A percentile compares a stretch with the other conserved stretches of the same genome.
Conservation (phyloP, 2,113 vertebrate genomes). For the Tachysurus fulvidraco region DNA sequence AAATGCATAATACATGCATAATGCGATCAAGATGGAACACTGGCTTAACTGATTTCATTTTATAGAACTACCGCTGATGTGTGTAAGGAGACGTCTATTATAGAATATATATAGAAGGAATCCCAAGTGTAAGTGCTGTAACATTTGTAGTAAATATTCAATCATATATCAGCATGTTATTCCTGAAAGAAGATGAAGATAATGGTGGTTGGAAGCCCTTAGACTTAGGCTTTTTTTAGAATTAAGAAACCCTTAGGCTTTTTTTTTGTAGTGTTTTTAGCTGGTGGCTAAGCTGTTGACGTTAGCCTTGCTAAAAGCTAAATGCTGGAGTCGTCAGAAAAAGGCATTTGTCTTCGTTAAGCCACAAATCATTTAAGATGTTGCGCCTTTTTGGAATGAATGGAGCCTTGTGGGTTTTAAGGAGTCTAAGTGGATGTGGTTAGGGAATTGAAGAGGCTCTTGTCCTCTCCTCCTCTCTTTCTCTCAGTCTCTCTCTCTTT, state of each 20-base stretch:
- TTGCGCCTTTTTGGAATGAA: slow-evolving; percentile 61
- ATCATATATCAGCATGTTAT: background rate
- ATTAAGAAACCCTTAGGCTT: background rate
- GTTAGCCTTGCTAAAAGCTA: background rate
- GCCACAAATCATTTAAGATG: slow-evolving; percentile 73
- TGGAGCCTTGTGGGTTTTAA: slow-evolving; percentile 69
- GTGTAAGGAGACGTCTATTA: background rate
- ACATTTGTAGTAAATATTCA: background rate
- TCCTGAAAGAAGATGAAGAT: background rate
- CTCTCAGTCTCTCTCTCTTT: slow-evolving; percentile 52
- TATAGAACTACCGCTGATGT: background rate
- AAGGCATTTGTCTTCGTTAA: slow-evolving; percentile 73
- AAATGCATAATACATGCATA: background rate
- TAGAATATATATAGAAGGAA: background rate
- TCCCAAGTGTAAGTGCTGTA: background rate
- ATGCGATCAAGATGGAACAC: background rate
- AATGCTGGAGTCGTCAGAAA: slow-evolving; percentile 64
- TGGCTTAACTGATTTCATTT: background rate
- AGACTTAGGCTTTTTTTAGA: too few relatives aligned
- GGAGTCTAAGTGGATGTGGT: slow-evolving; percentile 63
- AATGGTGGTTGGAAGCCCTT: background rate
- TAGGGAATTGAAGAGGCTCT: slow-evolving; percentile 67
- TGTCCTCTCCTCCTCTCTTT: slow-evolving; percentile 37
- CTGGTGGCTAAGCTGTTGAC: background rate
- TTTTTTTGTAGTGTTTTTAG: background rate